A percentile compares a stretch with the other conserved stretches of the same genome.
Conservation (phyloP, 2,113 vertebrate genomes). For the Cottus gobio region DNA sequence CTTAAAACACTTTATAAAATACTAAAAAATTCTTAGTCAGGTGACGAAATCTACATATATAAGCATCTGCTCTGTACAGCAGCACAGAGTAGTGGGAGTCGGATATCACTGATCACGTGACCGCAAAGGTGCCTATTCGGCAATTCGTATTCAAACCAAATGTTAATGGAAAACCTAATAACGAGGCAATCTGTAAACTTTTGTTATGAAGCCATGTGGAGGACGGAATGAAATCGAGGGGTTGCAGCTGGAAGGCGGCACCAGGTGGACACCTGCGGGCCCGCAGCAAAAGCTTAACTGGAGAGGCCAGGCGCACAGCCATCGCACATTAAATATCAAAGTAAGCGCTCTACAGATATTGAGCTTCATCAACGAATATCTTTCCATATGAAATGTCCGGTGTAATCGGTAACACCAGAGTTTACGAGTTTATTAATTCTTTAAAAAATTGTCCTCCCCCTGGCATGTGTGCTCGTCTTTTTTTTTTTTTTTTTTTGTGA, state of each 20-base stretch:
- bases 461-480: neutral
- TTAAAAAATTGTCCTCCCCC: neutral
- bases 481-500: neutral
- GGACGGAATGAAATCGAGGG: too few species aligned
- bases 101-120: too few species aligned
- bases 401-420: neutral
- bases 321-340: neutral
- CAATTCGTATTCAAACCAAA: too few species aligned
- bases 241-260: neutral
- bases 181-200: too few species aligned
- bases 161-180: too few species aligned
- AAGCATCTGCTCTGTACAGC: neutral
- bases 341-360: neutral
- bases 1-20: neutral
- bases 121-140: too few species aligned
- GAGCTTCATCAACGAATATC: neutral
- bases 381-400: neutral
- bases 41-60: neutral
- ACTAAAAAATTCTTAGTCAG: neutral
- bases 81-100: too few species aligned
- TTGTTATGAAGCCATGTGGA: too few species aligned
- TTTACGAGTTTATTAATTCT: neutral
- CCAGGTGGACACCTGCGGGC: neutral
- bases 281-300: neutral
- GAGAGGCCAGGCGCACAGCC: neutral